Percentiles rank a stretch among this genome's conserved stretches.
Evolutionary conservation across 2,888 invertebrate species (phyloP).

Genomic region (Merodon equestris): DNA sequence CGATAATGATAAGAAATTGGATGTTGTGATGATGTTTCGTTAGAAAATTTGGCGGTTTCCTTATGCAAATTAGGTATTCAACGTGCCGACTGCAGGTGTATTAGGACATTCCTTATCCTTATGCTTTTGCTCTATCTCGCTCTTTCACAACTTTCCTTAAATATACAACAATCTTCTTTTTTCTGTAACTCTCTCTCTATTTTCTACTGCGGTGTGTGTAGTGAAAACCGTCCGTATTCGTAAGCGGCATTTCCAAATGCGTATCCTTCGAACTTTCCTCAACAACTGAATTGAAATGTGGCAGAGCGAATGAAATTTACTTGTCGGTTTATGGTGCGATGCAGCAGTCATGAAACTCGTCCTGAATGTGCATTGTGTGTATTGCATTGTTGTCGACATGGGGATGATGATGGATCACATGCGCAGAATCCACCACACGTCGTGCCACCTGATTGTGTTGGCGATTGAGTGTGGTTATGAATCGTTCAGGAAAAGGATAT

Average conservation of each 20-base stretch:
- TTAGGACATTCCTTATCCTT: slow-evolving; percentile 38
- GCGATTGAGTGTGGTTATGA: slow-evolving; percentile 62
- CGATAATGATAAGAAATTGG: slow-evolving; percentile 53
- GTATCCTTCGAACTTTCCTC: slow-evolving; percentile 77
- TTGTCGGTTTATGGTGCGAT: slow-evolving; percentile 15
- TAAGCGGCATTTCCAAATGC: slow-evolving; percentile 71
- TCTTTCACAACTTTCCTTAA: background rate
- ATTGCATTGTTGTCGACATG: background rate
- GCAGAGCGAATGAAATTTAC: slow-evolving; percentile 36
- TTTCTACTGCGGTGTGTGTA: slow-evolving; percentile 26
- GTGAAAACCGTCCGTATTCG: slow-evolving; percentile 62
- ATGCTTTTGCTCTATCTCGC: slow-evolving; percentile 14
- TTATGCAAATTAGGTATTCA: slow-evolving; percentile 68
- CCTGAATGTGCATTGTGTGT: slow-evolving; percentile 42
- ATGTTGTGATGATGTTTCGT: slow-evolving; percentile 21
- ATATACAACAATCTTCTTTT: slow-evolving; percentile 8
- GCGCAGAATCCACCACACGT: slow-evolving; percentile 60
- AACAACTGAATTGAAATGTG: slow-evolving; percentile 74
- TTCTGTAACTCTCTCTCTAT: slow-evolving; percentile 27
- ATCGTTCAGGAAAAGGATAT: slow-evolving; percentile 55
- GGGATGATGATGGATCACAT: background rate
- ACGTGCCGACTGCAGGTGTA: slow-evolving; percentile 62
- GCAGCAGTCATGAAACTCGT: slow-evolving; percentile 6
- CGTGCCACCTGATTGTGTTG: slow-evolving; percentile 5
- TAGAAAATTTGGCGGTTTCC: slow-evolving; percentile 68